Evolutionary conservation across 2,888 invertebrate genomes (phyloP).

Genomic region (Lagria hirta): DNA sequence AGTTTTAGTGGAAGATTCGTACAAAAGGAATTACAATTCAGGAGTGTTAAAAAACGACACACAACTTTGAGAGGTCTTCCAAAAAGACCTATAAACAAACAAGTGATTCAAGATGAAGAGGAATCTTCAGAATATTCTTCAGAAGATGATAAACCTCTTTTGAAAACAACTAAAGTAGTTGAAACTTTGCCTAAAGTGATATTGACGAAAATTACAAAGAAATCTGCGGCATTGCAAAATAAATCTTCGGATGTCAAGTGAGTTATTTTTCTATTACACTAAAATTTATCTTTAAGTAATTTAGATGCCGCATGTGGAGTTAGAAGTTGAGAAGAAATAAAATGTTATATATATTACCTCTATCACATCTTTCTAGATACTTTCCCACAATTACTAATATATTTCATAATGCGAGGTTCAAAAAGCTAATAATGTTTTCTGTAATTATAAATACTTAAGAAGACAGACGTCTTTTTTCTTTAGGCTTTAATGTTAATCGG

Average conservation of each 20-base stretch:
- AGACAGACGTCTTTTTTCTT: too few species aligned
- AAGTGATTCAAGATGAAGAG: slow-evolving; percentile 21
- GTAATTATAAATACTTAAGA: too few species aligned
- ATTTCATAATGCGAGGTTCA: too few species aligned
- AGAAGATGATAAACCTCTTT: slow-evolving; percentile 58
- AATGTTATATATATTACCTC: too few species aligned
- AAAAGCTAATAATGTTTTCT: too few species aligned
- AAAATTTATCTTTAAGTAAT: too few species aligned
- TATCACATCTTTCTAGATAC: too few species aligned
- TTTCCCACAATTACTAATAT: too few species aligned
- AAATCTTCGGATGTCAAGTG: slow-evolving; percentile 36
- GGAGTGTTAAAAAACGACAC: slow-evolving; percentile 29
- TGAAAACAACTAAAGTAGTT: slow-evolving; percentile 28
- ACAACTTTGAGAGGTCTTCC: slow-evolving; percentile 5
- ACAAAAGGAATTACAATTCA: slow-evolving; percentile 47
- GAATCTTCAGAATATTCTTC: slow-evolving; percentile 55
- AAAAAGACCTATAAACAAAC: slow-evolving; percentile 17
- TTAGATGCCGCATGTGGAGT: too few species aligned
- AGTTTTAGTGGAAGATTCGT: slow-evolving; percentile 53
- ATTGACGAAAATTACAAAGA: slow-evolving; percentile 27
- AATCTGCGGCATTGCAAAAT: slow-evolving; percentile 30
- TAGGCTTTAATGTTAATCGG: too few species aligned
- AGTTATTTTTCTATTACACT: too few species aligned
- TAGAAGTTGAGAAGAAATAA: too few species aligned
- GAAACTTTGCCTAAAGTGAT: slow-evolving; percentile 19